Percentiles rank a stretch among this genome's conserved stretches.
phyloP scores from a whole-genome alignment of 2,113 vertebrate genomes.

The Ceuthmochares aereus region DNA sequence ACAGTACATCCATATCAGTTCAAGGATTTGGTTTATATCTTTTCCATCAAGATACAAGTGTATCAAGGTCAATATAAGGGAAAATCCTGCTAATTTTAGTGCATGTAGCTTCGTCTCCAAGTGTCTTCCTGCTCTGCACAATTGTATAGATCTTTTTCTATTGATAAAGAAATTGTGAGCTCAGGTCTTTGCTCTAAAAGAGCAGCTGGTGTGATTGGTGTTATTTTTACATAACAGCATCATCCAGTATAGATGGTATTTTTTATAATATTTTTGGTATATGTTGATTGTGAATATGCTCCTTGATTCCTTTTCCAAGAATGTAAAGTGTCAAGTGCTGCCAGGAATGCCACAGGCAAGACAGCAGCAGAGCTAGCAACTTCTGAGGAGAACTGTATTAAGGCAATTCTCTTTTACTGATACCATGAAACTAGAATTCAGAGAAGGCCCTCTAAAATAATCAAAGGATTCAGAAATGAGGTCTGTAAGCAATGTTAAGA shows the following conservation, averaged over 20 bases:
- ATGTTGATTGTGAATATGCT: constrained; percentile 45
- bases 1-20: not conserved
- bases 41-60: not conserved
- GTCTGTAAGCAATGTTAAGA: constrained; percentile 53
- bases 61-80: not conserved
- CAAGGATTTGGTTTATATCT: not conserved
- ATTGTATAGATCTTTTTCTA: not conserved
- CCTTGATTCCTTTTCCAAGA: constrained; percentile 57
- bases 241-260: constrained; percentile 9
- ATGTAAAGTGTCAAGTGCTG: not conserved
- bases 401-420: constrained; percentile 42
- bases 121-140: not conserved
- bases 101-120: not conserved
- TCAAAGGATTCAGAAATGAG: constrained; percentile 54
- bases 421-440: constrained; percentile 57
- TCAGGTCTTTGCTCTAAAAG: not conserved
- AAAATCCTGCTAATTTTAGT: not conserved
- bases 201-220: not conserved
- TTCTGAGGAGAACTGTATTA: constrained; percentile 54
- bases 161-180: not conserved
- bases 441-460: constrained; percentile 66
- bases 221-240: constrained; percentile 4
- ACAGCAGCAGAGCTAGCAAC: constrained; percentile 8
- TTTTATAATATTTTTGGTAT: constrained; percentile 33
- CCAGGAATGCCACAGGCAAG: constrained; percentile 53